Base-by-base conservation (phyloP, 2,888 invertebrate species). In the Drosophila kuntzei region DNA sequence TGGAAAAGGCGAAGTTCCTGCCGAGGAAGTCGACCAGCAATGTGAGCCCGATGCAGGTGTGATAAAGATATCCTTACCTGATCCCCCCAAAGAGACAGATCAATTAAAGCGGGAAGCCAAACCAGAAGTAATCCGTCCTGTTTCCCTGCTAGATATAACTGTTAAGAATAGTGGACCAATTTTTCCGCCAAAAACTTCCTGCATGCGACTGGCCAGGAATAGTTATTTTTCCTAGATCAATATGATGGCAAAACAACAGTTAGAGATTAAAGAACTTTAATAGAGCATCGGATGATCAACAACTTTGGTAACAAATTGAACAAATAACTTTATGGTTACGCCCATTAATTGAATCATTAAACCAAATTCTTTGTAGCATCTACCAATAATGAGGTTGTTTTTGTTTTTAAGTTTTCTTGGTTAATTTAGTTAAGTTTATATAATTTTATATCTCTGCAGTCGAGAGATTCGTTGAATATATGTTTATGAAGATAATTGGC, bases 191-290 rank as follows among this genome's bases (percentile, higher is more conserved):
- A 76, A 76, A 34, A 84, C 67, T 32, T 91, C 91, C 2, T 84
- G 87, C 64, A 91, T 89, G 88, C 88, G 89, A 1, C 32, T 90
- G 27, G 71, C 78, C n/a, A 81, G 92, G 2, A 87, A 92, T 65
- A 92, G 92, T 62, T 92, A 92, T 63, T 92, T 91, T 59, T 92
- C 92, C 0, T 91, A 75, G 69, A 22, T 36, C 7, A 1, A 18
- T 9, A 18, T 18, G 1, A 53, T 32, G 44, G 46, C 61, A 49
- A 49, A 49, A 46, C 22, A 14, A n/a, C 43, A 39, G 18, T 4
- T 32, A 27, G 27, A 37, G 55, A 75, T 75, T 44, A 46, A 57
- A 65, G 11, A 70, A 65, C 83, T 82, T 80, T 82, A 80, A 72
- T 85, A 69, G 70, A 69, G 63, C 60, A 44, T 60, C 18, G 39